A percentile compares a stretch with the other conserved stretches of the same genome.
Conservation (phyloP, 2,113 vertebrate species). For the Albula glossodonta region DNA sequence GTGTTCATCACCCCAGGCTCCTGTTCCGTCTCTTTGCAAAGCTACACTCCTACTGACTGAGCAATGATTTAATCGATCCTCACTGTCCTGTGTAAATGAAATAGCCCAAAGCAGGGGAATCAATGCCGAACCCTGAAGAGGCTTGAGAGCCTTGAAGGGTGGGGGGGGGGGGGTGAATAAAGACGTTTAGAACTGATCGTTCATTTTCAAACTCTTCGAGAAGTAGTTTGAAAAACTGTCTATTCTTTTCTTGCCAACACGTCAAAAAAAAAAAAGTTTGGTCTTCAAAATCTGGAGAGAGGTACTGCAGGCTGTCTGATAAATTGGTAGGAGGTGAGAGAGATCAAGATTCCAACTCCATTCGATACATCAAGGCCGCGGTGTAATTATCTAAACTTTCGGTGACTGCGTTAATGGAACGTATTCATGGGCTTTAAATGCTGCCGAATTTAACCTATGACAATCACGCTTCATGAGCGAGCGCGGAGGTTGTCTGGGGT, state of each 20-base stretch:
- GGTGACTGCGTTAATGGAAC: conserved; percentile 20
- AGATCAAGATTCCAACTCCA: conserved; percentile 8
- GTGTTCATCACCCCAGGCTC: conserved; percentile 12
- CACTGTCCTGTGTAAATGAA: conserved; percentile 63
- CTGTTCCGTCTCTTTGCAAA: conserved; percentile 48
- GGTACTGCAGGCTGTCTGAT: background rate
- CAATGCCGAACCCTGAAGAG: conserved; percentile 26
- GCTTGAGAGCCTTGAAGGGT: conserved; percentile 24
- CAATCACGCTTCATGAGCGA: background rate
- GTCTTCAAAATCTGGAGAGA: background rate
- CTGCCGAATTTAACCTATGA: conserved; percentile 4
- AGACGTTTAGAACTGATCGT: conserved; percentile 4
- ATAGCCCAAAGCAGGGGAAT: conserved; percentile 50
- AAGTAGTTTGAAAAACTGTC: background rate
- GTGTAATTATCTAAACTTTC: conserved; percentile 11
- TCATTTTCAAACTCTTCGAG: conserved; percentile 5
- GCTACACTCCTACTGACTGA: conserved; percentile 47
- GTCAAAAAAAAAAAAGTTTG: conserved; percentile 5
- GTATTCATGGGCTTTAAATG: background rate
- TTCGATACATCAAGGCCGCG: background rate
- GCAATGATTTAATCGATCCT: conserved; percentile 61
- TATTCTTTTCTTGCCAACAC: background rate
- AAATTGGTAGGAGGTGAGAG: conserved; percentile 17
- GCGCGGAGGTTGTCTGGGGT: background rate
- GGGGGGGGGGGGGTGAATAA: background rate